Evolutionary conservation across 2,797 vertebrate genomes (phyloP).

Genomic region (Eospalax fontanierii): DNA sequence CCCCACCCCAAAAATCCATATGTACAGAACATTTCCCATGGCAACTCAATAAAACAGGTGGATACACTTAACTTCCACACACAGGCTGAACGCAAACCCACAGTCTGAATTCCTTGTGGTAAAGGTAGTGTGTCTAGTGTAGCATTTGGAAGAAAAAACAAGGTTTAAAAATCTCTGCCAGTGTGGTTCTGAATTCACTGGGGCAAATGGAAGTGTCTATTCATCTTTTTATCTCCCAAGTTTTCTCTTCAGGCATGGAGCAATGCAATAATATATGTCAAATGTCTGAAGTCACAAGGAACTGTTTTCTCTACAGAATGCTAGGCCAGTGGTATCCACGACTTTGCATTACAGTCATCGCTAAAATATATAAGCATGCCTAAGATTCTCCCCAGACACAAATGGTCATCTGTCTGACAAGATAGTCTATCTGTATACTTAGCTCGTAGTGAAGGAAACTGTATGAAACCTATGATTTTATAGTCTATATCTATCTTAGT

Average conservation of each 20-base stretch:
- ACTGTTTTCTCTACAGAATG: not conserved
- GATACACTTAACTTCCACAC: constrained; percentile 67
- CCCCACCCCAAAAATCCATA: not conserved
- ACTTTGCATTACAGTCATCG: not conserved
- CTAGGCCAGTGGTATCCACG: not conserved
- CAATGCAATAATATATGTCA: not conserved
- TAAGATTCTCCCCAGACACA: not conserved
- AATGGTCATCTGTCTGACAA: not conserved
- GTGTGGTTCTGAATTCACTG: not conserved
- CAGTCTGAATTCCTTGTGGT: constrained; percentile 23
- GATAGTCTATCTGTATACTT: not conserved
- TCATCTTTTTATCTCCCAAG: not conserved
- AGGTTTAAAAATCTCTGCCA: not conserved
- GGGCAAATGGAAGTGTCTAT: not conserved
- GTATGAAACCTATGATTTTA: not conserved
- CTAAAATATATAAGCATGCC: not conserved
- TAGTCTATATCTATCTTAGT: not conserved
- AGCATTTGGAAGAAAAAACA: not conserved
- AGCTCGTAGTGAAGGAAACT: not conserved
- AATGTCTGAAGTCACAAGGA: not conserved
- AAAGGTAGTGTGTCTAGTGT: not conserved
- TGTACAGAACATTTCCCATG: constrained; percentile 60
- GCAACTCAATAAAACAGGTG: constrained; percentile 75
- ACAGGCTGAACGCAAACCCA: constrained; percentile 21
- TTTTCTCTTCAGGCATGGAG: not conserved